Conservation (phyloP, 2,113 vertebrate species). For the Octodon degus region DNA sequence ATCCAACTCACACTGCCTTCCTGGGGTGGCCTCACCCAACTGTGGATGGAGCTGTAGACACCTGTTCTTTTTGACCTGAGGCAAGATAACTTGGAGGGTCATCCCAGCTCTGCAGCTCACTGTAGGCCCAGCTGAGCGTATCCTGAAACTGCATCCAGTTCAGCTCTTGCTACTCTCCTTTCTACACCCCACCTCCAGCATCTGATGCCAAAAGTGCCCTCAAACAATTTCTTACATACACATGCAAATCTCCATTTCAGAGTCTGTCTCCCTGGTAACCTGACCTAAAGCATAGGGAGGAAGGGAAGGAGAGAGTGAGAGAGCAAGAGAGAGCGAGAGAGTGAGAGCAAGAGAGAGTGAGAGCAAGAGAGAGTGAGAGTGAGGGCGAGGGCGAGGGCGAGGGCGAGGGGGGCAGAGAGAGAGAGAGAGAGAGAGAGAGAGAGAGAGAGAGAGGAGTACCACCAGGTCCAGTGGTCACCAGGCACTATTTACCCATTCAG, state of each 20-base stretch:
- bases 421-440: not conserved
- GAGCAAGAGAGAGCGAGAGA: not conserved
- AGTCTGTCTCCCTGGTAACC: slow-evolving; percentile 56
- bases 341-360: not conserved
- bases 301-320: not conserved
- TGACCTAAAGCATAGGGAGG: not conserved
- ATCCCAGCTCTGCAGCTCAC: not conserved
- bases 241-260: slow-evolving; percentile 56
- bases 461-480: not conserved
- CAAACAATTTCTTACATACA: slow-evolving; percentile 4
- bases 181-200: not conserved
- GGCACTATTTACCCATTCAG: not conserved
- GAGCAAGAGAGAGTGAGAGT: not conserved
- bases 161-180: not conserved
- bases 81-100: not conserved
- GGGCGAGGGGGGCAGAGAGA: not conserved
- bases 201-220: slow-evolving; percentile 8
- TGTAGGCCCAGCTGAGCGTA: not conserved
- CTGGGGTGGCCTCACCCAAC: not conserved
- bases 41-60: not conserved
- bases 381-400: not conserved
- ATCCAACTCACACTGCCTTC: not conserved
- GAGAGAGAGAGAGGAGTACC: not conserved
- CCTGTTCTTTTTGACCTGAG: not conserved
- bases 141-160: not conserved